These are phyloP conservation scores for Xestia rhomboidea DNA, from an alignment of 2,888 invertebrate species.

Conservation along the genomic window DNA sequence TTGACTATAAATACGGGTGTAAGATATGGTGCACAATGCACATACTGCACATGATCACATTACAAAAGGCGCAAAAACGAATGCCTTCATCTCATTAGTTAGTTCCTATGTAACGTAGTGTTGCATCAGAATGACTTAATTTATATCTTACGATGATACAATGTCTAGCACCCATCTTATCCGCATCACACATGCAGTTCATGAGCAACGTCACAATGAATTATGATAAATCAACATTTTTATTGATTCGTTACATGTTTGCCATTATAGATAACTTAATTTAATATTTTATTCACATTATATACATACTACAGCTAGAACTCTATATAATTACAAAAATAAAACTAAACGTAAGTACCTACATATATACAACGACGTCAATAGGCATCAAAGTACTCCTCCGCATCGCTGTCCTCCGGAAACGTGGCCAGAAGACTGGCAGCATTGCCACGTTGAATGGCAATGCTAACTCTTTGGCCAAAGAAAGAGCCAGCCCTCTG, in stretches of 20 bases:
- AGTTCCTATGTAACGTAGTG: background rate
- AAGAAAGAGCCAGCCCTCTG: no score
- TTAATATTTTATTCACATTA: no score
- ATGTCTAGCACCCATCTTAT: background rate
- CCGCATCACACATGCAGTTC: slow-evolving; percentile 15
- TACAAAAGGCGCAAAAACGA: background rate
- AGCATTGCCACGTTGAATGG: no score
- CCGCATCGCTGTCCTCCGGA: no score
- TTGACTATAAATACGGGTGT: background rate
- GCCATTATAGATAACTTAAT: background rate
- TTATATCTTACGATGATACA: background rate
- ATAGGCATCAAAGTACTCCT: no score
- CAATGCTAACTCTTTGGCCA: no score
- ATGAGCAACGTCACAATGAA: slow-evolving; percentile 13
- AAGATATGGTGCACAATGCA: background rate
- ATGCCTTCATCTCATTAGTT: background rate
- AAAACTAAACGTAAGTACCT: no score
- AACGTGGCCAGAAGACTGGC: no score
- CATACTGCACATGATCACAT: background rate
- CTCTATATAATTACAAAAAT: no score
- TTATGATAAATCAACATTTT: background rate
- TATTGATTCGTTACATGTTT: background rate
- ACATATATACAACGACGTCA: no score
- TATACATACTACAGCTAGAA: no score
- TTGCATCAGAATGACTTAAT: slow-evolving; percentile 3